Evolutionary conservation across 2,797 vertebrate species (phyloP), one percentile per base, ranked within the genome.

Genomic region (Phylloscopus collybita): DNA sequence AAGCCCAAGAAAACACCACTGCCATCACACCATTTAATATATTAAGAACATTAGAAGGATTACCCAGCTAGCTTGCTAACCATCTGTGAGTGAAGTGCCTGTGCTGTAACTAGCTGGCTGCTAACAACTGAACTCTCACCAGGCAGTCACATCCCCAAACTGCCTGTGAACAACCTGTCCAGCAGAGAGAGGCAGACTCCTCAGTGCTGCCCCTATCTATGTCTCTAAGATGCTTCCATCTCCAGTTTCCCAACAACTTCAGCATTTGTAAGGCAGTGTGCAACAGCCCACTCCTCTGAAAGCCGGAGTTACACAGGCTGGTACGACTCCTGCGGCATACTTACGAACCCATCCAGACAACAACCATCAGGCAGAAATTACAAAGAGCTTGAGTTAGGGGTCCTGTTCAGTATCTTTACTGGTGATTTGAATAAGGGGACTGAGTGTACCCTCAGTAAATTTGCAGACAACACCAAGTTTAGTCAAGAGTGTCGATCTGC

Each of bases 401-500:
- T 61, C 49, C 54, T 61, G 18, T 42, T 67, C 56, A 32, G 0
- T 61, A 23, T 56, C 22, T 49, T 75, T 23, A 42, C 0, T 56
- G 18, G 26, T 54, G 42, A 61, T 74, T 7, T 67, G 62, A 53
- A 88, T 54, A 42, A 81, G 36, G 22, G 49, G 34, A 36, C 13
- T 49, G 17, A 67, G 21, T 49, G 34, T 32, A 61, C 54, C 8
- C 18, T 32, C 47, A 49, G 30, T 49, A 49, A 62, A 62, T 49
- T 19, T 0, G 1, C 6, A 8, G 26, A 62, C 8, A 21, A 15
- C 42, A 70, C 34, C 50, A 79, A 49, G 57, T 49, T 70, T 8
- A 8, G 14, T 15, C 4, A 8, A 8, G 12, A 51, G 4, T 21
- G 9, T 34, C 0, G 0, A 30, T 44, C 53, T 70, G 14, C 5